Base-by-base conservation (phyloP, 2,797 vertebrate genomes). In the Sebastiscus tertius region DNA sequence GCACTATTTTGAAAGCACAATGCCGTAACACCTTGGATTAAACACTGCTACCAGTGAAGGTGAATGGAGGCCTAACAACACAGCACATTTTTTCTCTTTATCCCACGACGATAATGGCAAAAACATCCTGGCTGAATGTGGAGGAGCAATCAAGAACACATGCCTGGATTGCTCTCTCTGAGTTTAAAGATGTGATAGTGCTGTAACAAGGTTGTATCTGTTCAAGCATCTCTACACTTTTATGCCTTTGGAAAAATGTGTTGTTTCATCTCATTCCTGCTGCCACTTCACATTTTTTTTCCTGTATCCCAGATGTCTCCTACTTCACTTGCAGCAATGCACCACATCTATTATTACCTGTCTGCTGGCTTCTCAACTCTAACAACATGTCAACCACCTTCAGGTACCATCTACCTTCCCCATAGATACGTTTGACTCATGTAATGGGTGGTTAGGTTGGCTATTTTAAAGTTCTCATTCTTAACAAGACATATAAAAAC, bases 311-410 rank as follows among this genome's bases (percentile, higher is more conserved):
- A 71, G 22, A 77, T 60, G 36, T 65, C 58, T 36, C n/a, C 33
- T 12, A 6, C 61, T 75, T 49, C n/a, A 67, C 39, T 46, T 10
- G 12, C 56, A 80, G 58, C 52, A 42, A 75, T 20, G 36, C 39
- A 73, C 49, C 31, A 31, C 55, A 33, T 68, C 3, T 55, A 49
- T 73, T 70, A 63, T 49, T 72, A 64, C 56, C 42, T 8, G 5
- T 39, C 58, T 0, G 10, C 31, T 31, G 56, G 27, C 9, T 67
- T 55, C 61, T 80, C 63, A 7, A 18, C 64, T 74, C 33, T 1
- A 65, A 72, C 49, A 74, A 54, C 63, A 36, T 16, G 65, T 69
- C 79, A 82, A 2, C 52, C n/a, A 54, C n/a, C 22, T 24, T 72
- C 56, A 52, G 56, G 61, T 65, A 64, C 77, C 20, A 56, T 67